phyloP scores from a whole-genome alignment of 2,797 vertebrate species.

The Periparus ater region DNA sequence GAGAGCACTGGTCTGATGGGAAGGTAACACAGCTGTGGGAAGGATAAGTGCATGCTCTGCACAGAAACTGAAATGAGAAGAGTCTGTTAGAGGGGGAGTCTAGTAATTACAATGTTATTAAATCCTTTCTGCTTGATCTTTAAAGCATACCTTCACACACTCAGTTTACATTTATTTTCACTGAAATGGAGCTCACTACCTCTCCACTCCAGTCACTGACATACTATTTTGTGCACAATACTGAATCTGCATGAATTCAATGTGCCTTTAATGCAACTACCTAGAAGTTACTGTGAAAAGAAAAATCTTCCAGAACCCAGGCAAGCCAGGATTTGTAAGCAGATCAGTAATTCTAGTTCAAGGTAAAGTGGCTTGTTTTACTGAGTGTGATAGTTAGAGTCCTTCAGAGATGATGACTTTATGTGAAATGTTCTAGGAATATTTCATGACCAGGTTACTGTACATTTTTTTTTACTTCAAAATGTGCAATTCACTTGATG shows the following conservation, averaged over 20 bases:
- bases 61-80: not conserved
- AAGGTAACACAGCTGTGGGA: not conserved
- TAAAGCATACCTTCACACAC: not conserved
- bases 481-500: constrained; percentile 42
- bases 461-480: constrained; percentile 28
- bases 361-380: not conserved
- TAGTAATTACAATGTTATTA: not conserved
- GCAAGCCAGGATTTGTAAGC: constrained; percentile 14
- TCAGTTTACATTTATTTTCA: constrained; percentile 54
- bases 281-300: constrained; percentile 35
- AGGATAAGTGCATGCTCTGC: not conserved
- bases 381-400: not conserved
- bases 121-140: not conserved
- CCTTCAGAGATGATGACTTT: not conserved
- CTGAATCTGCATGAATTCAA: constrained; percentile 4
- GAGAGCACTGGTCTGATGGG: not conserved
- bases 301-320: not conserved
- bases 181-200: constrained; percentile 35
- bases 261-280: not conserved
- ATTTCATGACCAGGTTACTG: constrained; percentile 35
- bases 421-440: constrained; percentile 15
- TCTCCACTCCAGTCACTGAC: not conserved
- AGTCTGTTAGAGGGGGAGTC: not conserved
- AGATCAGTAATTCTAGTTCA: not conserved
- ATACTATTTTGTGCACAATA: not conserved